phyloP scores from a whole-genome alignment of 2,888 invertebrate genomes.

The Alcis repandata region DNA sequence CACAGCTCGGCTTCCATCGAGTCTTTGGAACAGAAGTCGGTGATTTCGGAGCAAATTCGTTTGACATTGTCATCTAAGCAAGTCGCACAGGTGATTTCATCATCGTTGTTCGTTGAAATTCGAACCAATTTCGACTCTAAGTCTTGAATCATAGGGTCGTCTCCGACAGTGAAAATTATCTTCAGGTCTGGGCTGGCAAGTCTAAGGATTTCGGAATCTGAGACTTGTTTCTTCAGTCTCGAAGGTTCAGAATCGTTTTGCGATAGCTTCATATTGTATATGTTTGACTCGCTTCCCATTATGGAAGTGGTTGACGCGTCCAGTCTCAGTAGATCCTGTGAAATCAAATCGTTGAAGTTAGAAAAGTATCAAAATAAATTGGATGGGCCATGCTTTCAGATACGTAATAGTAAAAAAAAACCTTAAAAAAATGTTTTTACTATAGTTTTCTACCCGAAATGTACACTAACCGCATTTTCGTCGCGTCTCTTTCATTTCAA shows the following conservation, averaged over 20 bases:
- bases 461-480: too few relatives aligned
- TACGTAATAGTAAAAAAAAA: too few relatives aligned
- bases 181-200: slow-evolving; percentile 50
- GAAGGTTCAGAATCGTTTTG: slow-evolving; percentile 54
- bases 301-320: slow-evolving; percentile 78
- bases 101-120: slow-evolving; percentile 76
- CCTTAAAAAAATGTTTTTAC: too few relatives aligned
- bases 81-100: slow-evolving; percentile 57
- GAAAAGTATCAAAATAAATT: not conserved
- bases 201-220: slow-evolving; percentile 76
- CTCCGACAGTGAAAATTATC: slow-evolving; percentile 77
- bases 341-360: slow-evolving; percentile 32
- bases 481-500: too few relatives aligned
- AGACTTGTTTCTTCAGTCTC: slow-evolving; percentile 66
- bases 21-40: slow-evolving; percentile 64
- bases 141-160: slow-evolving; percentile 54
- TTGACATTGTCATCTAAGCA: slow-evolving; percentile 69
- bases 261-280: slow-evolving; percentile 73
- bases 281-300: slow-evolving; percentile 83
- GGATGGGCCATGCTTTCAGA: not conserved
- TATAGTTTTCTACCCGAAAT: too few relatives aligned
- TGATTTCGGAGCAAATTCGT: slow-evolving; percentile 75
- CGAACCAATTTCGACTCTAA: slow-evolving; percentile 66
- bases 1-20: slow-evolving; percentile 31
- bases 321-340: slow-evolving; percentile 70